Evolutionary conservation across 2,113 vertebrate genomes (phyloP).

Genomic region (Clinocottus analis): DNA sequence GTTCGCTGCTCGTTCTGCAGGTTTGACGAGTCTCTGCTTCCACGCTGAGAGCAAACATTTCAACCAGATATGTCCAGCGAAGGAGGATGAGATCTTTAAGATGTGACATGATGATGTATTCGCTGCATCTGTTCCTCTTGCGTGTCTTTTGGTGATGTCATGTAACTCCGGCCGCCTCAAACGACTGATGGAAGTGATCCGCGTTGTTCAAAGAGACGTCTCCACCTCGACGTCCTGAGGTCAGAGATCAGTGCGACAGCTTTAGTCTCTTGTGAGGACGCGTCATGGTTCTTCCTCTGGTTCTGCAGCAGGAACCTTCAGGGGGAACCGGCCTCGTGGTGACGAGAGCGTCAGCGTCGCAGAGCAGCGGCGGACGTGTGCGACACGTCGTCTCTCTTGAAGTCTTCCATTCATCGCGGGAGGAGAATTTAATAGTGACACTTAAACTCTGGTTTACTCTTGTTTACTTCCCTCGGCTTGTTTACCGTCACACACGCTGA

Average conservation of each 20-base stretch:
- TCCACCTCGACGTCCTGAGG: neutral
- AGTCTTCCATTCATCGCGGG: slow-evolving; percentile 7
- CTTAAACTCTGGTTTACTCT: slow-evolving; percentile 21
- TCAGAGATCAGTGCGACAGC: neutral
- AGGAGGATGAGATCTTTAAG: neutral
- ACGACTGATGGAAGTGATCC: neutral
- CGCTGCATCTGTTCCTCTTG: neutral
- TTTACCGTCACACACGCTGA: slow-evolving; percentile 12
- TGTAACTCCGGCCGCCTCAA: too few species aligned
- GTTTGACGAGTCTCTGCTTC: neutral
- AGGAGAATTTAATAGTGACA: slow-evolving; percentile 26
- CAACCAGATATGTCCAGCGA: neutral
- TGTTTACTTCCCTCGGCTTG: slow-evolving; percentile 30
- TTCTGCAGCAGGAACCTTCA: neutral
- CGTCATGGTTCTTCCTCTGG: neutral
- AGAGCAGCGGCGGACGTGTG: neutral
- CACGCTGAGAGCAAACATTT: neutral
- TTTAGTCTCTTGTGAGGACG: neutral
- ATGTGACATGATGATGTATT: neutral
- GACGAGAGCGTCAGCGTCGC: neutral
- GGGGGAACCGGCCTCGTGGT: neutral
- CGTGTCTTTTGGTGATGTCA: neutral
- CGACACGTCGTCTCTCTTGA: slow-evolving; percentile 30
- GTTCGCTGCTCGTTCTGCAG: neutral
- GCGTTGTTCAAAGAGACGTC: neutral